Evolutionary conservation across 2,888 invertebrate species (phyloP).

Genomic region (Stegophylla sp.): DNA sequence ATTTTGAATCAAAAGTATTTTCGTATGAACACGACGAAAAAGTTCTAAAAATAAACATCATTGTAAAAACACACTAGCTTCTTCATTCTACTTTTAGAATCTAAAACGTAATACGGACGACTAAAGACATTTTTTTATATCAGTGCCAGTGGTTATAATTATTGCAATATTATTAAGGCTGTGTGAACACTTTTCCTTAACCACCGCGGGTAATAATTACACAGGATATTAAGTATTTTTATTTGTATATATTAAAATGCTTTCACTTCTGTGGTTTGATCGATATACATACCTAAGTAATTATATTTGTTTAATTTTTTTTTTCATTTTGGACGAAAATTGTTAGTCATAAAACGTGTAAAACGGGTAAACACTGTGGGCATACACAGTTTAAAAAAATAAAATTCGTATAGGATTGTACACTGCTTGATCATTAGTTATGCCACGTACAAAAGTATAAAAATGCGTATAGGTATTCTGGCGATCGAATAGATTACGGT

Average conservation of each 20-base stretch:
- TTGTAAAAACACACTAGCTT: no score
- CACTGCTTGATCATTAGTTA: conserved; percentile 11
- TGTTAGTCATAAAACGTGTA: not conserved
- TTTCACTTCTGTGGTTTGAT: conserved; percentile 42
- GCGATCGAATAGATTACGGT: not conserved
- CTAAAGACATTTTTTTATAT: no score
- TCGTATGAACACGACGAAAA: no score
- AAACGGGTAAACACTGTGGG: not conserved
- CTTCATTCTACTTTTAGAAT: no score
- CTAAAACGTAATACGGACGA: no score
- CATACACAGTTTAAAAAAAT: not conserved
- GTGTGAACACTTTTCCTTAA: not conserved
- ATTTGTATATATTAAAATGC: not conserved
- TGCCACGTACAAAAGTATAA: not conserved
- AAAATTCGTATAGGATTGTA: no score
- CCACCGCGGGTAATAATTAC: not conserved
- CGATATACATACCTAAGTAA: no score
- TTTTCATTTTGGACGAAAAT: conserved; percentile 12
- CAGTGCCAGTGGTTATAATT: not conserved
- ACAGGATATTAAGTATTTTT: conserved; percentile 4
- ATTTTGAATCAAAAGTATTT: no score
- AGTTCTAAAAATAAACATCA: no score
- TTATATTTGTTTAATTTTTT: not conserved
- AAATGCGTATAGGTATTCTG: not conserved
- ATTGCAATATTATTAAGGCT: not conserved